phyloP scores from a whole-genome alignment of 2,113 vertebrate genomes.

The Willisornis vidua region DNA sequence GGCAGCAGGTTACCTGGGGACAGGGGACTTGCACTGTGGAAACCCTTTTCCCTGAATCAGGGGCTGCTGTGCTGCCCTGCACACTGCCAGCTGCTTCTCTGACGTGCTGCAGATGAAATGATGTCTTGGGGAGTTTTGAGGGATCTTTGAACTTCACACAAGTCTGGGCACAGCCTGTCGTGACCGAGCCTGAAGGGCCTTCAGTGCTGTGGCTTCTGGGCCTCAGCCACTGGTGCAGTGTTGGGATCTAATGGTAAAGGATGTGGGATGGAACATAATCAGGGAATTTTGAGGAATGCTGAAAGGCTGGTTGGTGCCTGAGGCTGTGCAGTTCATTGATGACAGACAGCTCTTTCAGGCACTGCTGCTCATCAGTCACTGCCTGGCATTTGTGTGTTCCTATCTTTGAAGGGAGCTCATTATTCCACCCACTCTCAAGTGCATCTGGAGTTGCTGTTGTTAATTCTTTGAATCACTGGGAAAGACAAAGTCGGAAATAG shows the following conservation, averaged over 20 bases:
- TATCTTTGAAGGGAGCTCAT: conserved; percentile 50
- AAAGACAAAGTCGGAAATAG: not conserved
- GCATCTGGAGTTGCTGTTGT: conserved; percentile 43
- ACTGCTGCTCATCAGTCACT: not conserved
- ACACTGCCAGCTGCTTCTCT: not conserved
- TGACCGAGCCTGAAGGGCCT: fast-evolving
- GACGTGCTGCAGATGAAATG: fast-evolving
- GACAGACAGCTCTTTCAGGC: not conserved
- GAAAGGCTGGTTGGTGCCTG: not conserved
- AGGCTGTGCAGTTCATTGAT: not conserved
- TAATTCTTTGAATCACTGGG: conserved; percentile 40
- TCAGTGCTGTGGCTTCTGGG: not conserved
- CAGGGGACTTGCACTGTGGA: not conserved
- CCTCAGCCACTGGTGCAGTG: not conserved
- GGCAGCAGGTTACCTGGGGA: not conserved
- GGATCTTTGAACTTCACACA: not conserved
- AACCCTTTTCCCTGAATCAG: not conserved
- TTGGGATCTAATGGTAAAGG: not conserved
- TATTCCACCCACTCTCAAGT: conserved; percentile 54
- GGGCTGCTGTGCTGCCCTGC: not conserved
- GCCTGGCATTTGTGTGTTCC: not conserved
- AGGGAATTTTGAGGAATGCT: not conserved
- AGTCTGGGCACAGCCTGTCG: not conserved
- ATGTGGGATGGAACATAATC: fast-evolving
- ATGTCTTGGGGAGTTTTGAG: not conserved